phyloP scores from a whole-genome alignment of 2,113 vertebrate genomes.

The Astatoreochromis straeleni region DNA sequence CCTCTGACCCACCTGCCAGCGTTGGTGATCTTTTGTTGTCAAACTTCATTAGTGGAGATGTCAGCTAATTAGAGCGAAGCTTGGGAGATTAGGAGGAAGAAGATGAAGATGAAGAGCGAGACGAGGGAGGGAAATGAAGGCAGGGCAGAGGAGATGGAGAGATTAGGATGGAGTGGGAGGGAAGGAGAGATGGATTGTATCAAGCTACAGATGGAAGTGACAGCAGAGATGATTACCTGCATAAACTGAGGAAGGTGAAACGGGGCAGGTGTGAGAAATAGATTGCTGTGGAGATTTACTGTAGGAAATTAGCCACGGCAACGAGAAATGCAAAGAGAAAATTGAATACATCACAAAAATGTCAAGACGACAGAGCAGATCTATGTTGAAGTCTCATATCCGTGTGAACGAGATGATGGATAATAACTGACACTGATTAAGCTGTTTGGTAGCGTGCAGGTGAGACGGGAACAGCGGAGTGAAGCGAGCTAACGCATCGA shows the following conservation, averaged over 20 bases:
- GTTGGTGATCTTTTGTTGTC: conserved; percentile 62
- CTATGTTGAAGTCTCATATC: neutral
- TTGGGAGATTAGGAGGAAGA: conserved; percentile 45
- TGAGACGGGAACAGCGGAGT: neutral
- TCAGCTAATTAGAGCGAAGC: conserved; percentile 46
- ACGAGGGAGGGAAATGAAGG: neutral
- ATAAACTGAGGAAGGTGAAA: neutral
- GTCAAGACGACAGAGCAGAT: neutral
- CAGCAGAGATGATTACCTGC: conserved; percentile 43
- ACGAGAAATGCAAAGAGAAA: neutral
- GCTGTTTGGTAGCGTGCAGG: neutral
- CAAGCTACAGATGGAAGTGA: conserved; percentile 12
- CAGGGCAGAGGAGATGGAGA: conserved; percentile 16
- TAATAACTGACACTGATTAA: neutral
- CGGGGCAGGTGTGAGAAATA: neutral
- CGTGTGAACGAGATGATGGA: neutral
- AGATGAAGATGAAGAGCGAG: conserved; percentile 38
- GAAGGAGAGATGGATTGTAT: conserved; percentile 31
- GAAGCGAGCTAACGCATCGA: conserved; percentile 35
- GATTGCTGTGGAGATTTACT: neutral
- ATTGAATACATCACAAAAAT: neutral
- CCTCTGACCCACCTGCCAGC: conserved; percentile 45
- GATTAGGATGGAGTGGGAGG: conserved; percentile 48
- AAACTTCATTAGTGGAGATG: conserved; percentile 59
- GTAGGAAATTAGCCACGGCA: neutral